Evolutionary conservation across 2,113 vertebrate genomes (phyloP).

Genomic region (Triplophysa siluroides): DNA sequence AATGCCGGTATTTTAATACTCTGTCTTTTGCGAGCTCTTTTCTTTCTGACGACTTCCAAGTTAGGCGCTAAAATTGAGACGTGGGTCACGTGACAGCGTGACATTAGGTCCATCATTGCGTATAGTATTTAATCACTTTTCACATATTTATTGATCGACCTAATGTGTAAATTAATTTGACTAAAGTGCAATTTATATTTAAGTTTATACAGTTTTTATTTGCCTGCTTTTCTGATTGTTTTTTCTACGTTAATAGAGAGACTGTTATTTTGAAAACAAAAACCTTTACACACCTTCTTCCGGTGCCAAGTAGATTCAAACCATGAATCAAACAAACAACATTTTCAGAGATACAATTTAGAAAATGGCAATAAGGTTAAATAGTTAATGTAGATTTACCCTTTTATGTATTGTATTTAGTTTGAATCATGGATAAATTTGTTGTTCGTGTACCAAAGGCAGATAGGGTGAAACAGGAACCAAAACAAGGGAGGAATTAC

Average conservation of each 20-base stretch:
- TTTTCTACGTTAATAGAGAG: background rate
- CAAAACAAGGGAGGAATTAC: constrained; percentile 71
- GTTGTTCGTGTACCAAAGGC: constrained; percentile 75
- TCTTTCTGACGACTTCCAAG: constrained; percentile 19
- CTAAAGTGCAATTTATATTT: too few species aligned
- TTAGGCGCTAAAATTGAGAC: constrained; percentile 44
- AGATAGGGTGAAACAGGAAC: constrained; percentile 61
- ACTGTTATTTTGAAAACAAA: constrained; percentile 37
- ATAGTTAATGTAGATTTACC: background rate
- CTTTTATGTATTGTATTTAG: background rate
- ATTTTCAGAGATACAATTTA: background rate
- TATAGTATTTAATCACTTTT: background rate
- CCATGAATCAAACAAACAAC: background rate
- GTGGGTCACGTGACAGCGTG: constrained; percentile 10
- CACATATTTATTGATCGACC: too few species aligned
- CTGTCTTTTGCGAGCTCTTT: background rate
- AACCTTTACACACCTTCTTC: background rate
- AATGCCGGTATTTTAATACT: background rate
- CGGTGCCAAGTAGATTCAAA: background rate
- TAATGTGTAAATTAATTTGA: background rate
- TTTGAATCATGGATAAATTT: constrained; percentile 84
- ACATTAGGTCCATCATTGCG: background rate
- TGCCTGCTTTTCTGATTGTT: background rate
- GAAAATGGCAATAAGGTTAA: background rate
- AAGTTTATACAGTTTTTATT: too few species aligned